phyloP scores from a whole-genome alignment of 2,888 invertebrate species.

The Norana najaformis region DNA sequence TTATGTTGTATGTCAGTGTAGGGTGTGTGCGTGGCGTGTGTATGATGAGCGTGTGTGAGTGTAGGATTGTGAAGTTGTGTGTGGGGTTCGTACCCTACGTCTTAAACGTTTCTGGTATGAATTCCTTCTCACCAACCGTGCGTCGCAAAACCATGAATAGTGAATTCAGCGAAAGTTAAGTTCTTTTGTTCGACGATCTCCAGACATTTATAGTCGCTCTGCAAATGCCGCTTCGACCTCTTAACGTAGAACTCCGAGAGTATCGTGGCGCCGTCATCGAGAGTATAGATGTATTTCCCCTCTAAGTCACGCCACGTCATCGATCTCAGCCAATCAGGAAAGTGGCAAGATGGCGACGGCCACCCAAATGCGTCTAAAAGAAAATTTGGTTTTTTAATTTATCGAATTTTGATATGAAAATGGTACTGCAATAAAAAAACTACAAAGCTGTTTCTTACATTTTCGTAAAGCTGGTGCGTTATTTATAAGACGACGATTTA shows the following conservation, averaged over 20 bases:
- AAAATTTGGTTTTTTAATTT: not conserved
- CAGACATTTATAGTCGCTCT: slow-evolving; percentile 22
- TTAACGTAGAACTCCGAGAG: slow-evolving; percentile 15
- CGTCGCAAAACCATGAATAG: not conserved
- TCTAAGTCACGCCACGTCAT: slow-evolving; percentile 9
- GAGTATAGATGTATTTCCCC: not conserved
- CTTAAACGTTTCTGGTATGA: not conserved
- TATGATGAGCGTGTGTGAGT: not conserved
- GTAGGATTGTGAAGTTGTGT: not conserved
- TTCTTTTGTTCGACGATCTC: not conserved
- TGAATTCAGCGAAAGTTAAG: not conserved
- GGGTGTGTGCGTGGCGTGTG: not conserved
- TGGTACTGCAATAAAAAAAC: too few species aligned
- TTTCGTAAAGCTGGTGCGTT: too few species aligned
- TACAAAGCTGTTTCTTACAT: too few species aligned
- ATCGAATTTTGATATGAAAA: not conserved
- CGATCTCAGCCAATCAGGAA: not conserved
- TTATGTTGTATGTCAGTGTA: not conserved
- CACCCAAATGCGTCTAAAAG: slow-evolving; percentile 8
- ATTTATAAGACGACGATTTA: not conserved
- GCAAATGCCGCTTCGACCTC: not conserved
- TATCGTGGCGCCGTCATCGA: not conserved
- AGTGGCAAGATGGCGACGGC: slow-evolving; percentile 23
- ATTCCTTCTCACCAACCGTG: slow-evolving; percentile 25
- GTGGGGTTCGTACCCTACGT: not conserved